Evolutionary conservation across 2,888 invertebrate genomes (phyloP), one percentile per base, ranked within the genome.

Genomic region (Electrophaes corylata): DNA sequence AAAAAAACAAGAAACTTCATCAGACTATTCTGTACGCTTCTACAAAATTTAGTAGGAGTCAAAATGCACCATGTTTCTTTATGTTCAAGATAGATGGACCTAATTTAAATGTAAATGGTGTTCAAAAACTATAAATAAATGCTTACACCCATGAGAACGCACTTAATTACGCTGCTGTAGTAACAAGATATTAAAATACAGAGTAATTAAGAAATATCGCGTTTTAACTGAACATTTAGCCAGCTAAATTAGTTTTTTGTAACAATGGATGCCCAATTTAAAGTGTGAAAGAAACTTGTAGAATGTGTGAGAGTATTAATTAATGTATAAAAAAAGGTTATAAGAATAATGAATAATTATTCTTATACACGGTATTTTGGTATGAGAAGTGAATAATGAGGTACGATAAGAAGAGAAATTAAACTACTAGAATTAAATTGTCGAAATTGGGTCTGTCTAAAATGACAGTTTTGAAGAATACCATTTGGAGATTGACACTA

Each of bases 111-210:
- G 66, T 68, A 64, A 72, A 73, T 64, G 60, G 47, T 64, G 59
- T 56, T 71, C 70, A 73, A 73, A 65, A 70, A 71, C 67, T 69
- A 70, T 70, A 70, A 73, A 70, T 69, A 64, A 61, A 56, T 56
- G 63, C 53, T 66, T 57, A 51, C 44, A 58, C 57, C 61, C 66
- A 69, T 73, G 77, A 68, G 75, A 78, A 75, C 66, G 53, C 61
- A 60, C 66, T 72, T 75, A 78, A 79, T 79, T 73, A 71, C 74
- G 72, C 52, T 51, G 61, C 68, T 31, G 68, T 16, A 11, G 57
- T 53, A 66, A 65, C 59, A 58, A 55, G 51, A 53, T 60, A 60
- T 52, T 62, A 57, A 47, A 56, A 49, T 58, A 62, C 52, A 64
- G 56, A 55, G 49, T 64, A 65, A 69, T 66, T 70, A 57, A 40